A percentile compares a stretch with the other conserved stretches of the same genome.
Conservation (phyloP, 2,113 vertebrate species). For the Isichthys henryi region DNA sequence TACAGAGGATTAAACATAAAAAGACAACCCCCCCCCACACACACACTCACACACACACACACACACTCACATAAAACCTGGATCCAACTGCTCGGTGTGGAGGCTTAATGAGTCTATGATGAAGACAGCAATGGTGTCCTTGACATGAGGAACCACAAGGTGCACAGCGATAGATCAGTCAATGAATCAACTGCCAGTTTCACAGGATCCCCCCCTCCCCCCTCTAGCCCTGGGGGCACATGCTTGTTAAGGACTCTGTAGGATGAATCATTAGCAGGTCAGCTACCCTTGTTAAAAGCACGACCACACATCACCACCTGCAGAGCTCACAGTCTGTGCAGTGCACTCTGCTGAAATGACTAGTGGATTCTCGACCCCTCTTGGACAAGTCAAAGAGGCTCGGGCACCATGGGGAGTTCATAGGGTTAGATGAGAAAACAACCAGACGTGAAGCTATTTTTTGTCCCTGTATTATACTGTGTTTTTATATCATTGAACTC, state of each 20-base stretch:
- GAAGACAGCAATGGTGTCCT: background rate
- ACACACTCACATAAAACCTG: background rate
- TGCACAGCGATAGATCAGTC: background rate
- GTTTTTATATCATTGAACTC: background rate
- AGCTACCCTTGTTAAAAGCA: conserved; percentile 15
- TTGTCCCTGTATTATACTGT: background rate
- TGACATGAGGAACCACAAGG: background rate
- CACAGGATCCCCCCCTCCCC: conserved; percentile 9
- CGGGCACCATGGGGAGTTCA: background rate
- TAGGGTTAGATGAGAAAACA: background rate
- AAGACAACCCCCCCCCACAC: background rate
- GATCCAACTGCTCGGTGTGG: background rate
- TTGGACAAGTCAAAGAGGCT: background rate
- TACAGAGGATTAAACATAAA: background rate
- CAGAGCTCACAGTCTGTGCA: background rate
- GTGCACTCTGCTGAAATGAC: background rate
- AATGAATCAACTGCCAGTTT: background rate
- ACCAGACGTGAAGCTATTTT: background rate
- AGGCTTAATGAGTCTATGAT: background rate
- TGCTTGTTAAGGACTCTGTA: conserved; percentile 23
- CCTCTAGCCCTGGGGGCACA: conserved; percentile 6
- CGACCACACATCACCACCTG: background rate
- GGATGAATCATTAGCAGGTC: conserved; percentile 31
- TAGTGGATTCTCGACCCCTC: background rate
- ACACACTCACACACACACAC: background rate